Percentiles rank a stretch among this genome's conserved stretches.
Evolutionary conservation across 2,113 vertebrate genomes (phyloP).

Genomic region (Ophiodon elongatus): DNA sequence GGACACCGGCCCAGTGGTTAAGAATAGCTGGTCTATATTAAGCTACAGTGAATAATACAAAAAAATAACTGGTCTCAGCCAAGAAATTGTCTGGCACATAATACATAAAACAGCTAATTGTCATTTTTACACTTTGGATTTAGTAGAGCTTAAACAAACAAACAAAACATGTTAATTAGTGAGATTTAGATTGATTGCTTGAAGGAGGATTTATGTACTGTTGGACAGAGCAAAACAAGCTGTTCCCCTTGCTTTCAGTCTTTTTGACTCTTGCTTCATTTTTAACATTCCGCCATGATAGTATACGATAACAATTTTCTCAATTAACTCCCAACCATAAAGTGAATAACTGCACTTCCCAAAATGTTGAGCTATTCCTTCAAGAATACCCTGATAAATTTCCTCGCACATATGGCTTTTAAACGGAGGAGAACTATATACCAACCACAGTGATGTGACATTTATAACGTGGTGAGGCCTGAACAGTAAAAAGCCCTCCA

Average conservation of each 20-base stretch:
- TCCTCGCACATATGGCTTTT: constrained; percentile 1
- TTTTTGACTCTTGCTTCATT: background rate
- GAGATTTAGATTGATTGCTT: background rate
- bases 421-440: constrained; percentile 17
- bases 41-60: background rate
- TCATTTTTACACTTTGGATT: background rate
- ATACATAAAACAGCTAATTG: background rate
- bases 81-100: background rate
- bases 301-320: background rate
- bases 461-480: constrained; percentile 32
- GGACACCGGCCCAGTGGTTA: background rate
- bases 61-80: background rate
- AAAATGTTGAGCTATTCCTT: background rate
- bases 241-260: background rate
- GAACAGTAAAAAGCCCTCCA: constrained; percentile 52
- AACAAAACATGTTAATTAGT: background rate
- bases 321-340: background rate
- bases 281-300: background rate
- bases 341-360: background rate
- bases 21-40: background rate
- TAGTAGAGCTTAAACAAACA: background rate
- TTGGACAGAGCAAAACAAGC: background rate
- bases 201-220: background rate
- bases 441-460: constrained; percentile 46
- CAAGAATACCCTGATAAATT: background rate